Evolutionary conservation across 2,113 vertebrate species (phyloP).

Genomic region (Crotalus viridis): DNA sequence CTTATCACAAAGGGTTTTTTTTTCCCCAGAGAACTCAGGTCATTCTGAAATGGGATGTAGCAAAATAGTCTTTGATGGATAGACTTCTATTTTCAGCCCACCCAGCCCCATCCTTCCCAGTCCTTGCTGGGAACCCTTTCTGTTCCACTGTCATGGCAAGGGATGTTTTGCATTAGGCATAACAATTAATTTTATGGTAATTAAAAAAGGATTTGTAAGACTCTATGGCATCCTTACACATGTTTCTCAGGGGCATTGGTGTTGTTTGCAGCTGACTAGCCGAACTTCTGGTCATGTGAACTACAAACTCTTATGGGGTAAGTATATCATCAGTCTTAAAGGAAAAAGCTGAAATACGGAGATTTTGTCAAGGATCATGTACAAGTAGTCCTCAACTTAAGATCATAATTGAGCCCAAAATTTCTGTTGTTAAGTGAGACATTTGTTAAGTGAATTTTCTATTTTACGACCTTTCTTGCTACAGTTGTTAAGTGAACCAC

Average conservation of each 20-base stretch:
- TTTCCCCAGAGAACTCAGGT: background rate
- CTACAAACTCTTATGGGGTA: background rate
- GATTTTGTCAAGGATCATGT: background rate
- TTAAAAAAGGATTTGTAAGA: background rate
- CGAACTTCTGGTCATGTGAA: background rate
- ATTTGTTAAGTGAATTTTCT: background rate
- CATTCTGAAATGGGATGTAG: background rate
- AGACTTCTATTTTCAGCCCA: background rate
- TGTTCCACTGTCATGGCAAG: background rate
- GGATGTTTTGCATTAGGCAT: background rate
- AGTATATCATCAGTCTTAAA: background rate
- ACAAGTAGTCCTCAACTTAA: background rate
- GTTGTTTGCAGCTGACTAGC: background rate
- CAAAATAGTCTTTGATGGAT: background rate
- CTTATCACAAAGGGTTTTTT: background rate
- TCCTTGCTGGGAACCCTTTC: background rate
- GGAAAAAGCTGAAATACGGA: background rate
- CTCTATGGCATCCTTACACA: background rate
- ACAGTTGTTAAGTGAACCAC: background rate
- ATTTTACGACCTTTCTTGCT: background rate
- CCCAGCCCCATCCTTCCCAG: background rate
- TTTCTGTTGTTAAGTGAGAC: background rate
- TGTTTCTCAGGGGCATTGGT: background rate
- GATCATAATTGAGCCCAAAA: background rate
- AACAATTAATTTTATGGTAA: background rate